A percentile compares a stretch with the other conserved stretches of the same genome.
These are phyloP conservation scores for Oscheius sp. DNA, from an alignment of 2,888 invertebrate genomes.

Conservation along the genomic window DNA sequence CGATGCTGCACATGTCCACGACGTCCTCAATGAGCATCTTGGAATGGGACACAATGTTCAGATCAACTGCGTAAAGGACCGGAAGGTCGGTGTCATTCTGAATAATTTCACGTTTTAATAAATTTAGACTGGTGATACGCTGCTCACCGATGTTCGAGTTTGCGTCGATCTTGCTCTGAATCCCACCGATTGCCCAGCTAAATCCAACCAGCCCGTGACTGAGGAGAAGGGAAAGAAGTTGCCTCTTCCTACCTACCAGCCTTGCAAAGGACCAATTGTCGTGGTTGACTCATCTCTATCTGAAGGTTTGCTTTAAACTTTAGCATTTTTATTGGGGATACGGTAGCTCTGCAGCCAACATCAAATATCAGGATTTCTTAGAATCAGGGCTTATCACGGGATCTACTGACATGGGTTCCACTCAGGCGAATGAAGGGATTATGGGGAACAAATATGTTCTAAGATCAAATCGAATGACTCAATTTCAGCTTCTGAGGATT, in stretches of 20 bases:
- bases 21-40: conserved; percentile 34
- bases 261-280: not conserved
- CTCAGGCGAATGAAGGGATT: too few relatives aligned
- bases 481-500: too few relatives aligned
- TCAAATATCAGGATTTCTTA: too few relatives aligned
- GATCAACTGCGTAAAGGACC: conserved; percentile 52
- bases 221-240: conserved; percentile 11
- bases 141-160: conserved; percentile 50
- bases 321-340: too few relatives aligned
- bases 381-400: too few relatives aligned
- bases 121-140: conserved; percentile 40
- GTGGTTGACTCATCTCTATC: too few relatives aligned
- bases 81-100: conserved; percentile 38
- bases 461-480: too few relatives aligned
- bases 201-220: conserved; percentile 17
- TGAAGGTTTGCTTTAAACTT: too few relatives aligned
- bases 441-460: too few relatives aligned
- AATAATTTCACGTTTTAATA: not conserved
- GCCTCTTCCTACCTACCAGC: conserved; percentile 43
- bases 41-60: conserved; percentile 41
- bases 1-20: not conserved
- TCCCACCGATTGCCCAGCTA: conserved; percentile 42
- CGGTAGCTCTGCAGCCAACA: too few relatives aligned
- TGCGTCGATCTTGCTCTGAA: conserved; percentile 45
- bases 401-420: too few relatives aligned